Evolutionary conservation across 2,888 invertebrate species (phyloP).

Genomic region (Reticulitermes lucifugus): DNA sequence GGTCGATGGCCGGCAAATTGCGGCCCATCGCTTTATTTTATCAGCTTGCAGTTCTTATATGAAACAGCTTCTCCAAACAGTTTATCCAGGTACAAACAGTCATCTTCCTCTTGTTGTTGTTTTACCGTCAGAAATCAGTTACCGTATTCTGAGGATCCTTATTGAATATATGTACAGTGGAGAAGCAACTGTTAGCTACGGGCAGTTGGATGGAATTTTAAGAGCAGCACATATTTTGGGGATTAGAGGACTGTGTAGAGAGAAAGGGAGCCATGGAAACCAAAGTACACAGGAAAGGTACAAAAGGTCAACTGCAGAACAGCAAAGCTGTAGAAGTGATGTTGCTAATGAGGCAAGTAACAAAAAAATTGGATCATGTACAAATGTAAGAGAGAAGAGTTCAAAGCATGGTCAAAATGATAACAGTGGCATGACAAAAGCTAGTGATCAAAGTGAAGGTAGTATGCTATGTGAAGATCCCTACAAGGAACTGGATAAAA

Average conservation of each 20-base stretch:
- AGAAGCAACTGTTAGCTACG: conserved; percentile 87
- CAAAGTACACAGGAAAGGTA: conserved; percentile 19
- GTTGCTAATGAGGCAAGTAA: neutral
- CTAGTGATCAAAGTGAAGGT: neutral
- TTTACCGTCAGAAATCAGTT: conserved; percentile 83
- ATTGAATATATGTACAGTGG: conserved; percentile 90
- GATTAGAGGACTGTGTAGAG: conserved; percentile 82
- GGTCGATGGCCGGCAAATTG: conserved; percentile 81
- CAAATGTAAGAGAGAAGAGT: neutral
- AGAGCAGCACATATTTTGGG: conserved; percentile 86
- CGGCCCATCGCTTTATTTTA: conserved; percentile 86
- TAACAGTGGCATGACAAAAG: neutral
- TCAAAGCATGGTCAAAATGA: neutral
- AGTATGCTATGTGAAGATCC: neutral
- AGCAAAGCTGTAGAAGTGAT: neutral
- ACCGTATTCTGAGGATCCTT: conserved; percentile 82
- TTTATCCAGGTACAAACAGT: conserved; percentile 62
- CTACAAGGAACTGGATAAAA: neutral
- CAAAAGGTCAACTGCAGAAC: conserved; percentile 4
- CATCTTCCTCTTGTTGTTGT: conserved; percentile 71
- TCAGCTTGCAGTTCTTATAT: conserved; percentile 82
- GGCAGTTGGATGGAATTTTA: conserved; percentile 82
- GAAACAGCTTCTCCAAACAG: conserved; percentile 67
- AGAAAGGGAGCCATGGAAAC: conserved; percentile 57
- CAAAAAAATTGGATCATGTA: neutral